These are phyloP conservation scores for Chaetodon trifascialis DNA, from an alignment of 2,113 vertebrate species.

Conservation along the genomic window DNA sequence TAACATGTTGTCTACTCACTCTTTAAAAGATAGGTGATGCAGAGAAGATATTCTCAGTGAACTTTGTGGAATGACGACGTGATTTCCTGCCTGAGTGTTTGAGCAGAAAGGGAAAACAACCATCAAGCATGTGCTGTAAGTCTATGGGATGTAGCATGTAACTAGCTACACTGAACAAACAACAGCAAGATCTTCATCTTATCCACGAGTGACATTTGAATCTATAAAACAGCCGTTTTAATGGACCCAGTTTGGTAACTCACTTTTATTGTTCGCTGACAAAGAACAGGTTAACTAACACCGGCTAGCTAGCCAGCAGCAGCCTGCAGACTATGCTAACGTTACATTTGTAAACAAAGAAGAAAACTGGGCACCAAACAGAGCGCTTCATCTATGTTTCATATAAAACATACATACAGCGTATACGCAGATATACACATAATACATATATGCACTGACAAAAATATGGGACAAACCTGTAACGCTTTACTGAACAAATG, in stretches of 20 bases:
- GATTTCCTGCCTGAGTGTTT: neutral
- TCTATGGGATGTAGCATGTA: neutral
- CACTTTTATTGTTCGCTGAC: neutral
- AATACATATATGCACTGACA: neutral
- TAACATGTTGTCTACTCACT: neutral
- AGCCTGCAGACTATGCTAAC: constrained; percentile 3
- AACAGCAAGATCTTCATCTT: neutral
- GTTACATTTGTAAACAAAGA: constrained; percentile 80
- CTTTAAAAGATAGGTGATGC: neutral
- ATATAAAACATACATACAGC: neutral
- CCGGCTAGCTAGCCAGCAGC: constrained; percentile 16
- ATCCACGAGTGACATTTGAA: neutral
- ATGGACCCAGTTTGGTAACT: neutral
- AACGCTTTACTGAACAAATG: constrained; percentile 25
- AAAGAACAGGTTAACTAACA: neutral
- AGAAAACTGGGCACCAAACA: constrained; percentile 3
- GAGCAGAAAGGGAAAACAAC: neutral
- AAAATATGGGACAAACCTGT: neutral
- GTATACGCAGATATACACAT: neutral
- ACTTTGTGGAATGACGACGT: neutral
- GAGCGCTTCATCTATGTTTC: neutral
- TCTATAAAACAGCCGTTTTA: neutral
- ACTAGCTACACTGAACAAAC: neutral
- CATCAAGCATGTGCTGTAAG: neutral
- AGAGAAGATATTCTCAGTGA: neutral